These are phyloP conservation scores for Ameiurus melas DNA, from an alignment of 2,113 vertebrate species.

Conservation along the genomic window DNA sequence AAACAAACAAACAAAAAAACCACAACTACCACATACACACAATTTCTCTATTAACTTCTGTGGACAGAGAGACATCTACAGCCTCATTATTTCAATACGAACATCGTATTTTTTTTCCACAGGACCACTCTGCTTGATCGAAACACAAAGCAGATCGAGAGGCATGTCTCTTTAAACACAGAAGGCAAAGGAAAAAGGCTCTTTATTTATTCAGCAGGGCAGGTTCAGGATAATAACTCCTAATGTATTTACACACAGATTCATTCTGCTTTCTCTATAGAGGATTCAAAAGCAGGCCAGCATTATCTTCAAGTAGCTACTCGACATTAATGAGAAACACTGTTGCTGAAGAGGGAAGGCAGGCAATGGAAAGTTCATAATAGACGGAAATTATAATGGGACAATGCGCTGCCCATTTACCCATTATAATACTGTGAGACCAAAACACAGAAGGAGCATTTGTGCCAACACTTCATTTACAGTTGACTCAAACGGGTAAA, in stretches of 20 bases:
- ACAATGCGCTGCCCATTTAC: slow-evolving; percentile 8
- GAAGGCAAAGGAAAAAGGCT: neutral
- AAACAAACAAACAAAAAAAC: neutral
- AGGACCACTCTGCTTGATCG: neutral
- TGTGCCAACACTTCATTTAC: neutral
- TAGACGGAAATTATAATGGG: slow-evolving; percentile 16
- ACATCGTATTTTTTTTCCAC: neutral
- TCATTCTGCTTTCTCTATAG: slow-evolving; percentile 15
- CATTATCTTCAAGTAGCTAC: slow-evolving; percentile 32
- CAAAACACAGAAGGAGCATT: neutral
- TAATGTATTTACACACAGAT: slow-evolving; percentile 33
- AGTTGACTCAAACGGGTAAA: neutral
- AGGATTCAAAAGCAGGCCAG: slow-evolving; percentile 7
- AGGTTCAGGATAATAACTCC: slow-evolving; percentile 9
- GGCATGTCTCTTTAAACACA: slow-evolving; percentile 2
- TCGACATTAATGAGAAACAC: slow-evolving; percentile 24
- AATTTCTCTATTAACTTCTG: neutral
- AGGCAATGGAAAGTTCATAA: slow-evolving; percentile 1
- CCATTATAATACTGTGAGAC: neutral
- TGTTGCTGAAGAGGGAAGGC: slow-evolving; percentile 17
- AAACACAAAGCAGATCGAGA: slow-evolving; percentile 14
- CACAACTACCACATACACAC: neutral
- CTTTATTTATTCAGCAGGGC: slow-evolving; percentile 14
- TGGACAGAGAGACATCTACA: neutral
- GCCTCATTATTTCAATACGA: slow-evolving; percentile 1